Evolutionary conservation across 2,797 vertebrate species (phyloP), one percentile per base, ranked within the genome.

Genomic region (Hapalemur alaotrensis): DNA sequence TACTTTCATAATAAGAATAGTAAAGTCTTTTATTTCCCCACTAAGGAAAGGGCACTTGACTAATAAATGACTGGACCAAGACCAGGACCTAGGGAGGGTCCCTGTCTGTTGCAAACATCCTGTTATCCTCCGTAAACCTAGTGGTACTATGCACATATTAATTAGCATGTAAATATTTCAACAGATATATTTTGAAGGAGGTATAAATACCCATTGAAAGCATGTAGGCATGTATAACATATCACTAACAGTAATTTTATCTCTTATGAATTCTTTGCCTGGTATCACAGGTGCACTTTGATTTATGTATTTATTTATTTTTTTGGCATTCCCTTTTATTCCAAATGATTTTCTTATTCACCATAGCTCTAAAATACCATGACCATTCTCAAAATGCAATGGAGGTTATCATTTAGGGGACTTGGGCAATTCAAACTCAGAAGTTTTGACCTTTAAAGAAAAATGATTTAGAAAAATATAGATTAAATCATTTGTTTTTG

Each of bases 401-500:
- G 50, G 46, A 63, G 20, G 14, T n/a, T 82, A 41, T 89, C 41
- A 82, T 35, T 50, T 70, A 82, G 63, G 17, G 41, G 54, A 81
- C n/a, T 54, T 85, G 84, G 50, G 22, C 23, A 67, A 41, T 88
- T 76, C 30, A 25, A 94, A n/a, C 23, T 79, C 43, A 25, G 43
- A 88, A n/a, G 20, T 54, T 28, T 89, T 93, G 3, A 72, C 7
- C 32, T 85, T 95, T 52, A 30, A 87, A 61, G 32, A 87, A 92
- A 81, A 69, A 38, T n/a, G 3, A 80, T 63, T 92, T 89, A 81
- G 84, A 92, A 96, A 96, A 89, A 82, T 57, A 35, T 43, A 89
- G 28, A 79, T 43, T 35, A 88, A 80, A 79, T 17, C 3, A 17
- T 17, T 61, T 61, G 17, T 32, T 65, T 32, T 32, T 17, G 30